Evolutionary conservation across 1,140 invertebrate species (phyloP).

Genomic region (Capitella teleta): DNA sequence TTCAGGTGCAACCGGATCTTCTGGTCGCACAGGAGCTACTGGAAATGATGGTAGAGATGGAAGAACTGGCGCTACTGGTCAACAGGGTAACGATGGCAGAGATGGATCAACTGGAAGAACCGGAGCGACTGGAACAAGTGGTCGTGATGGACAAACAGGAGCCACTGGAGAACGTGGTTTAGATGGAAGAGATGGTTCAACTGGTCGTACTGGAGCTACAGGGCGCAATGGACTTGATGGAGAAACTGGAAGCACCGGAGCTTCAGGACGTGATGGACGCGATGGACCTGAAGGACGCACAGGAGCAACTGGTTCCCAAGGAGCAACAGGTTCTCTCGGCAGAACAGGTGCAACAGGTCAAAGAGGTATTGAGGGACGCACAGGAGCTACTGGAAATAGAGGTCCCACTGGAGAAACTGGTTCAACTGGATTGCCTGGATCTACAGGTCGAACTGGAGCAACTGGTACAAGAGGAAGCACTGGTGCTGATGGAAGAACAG

Average conservation of each 20-base stretch:
- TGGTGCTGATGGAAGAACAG: not conserved
- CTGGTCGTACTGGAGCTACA: not conserved
- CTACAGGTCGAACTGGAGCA: not conserved
- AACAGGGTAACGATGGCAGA: not conserved
- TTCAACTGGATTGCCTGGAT: not conserved
- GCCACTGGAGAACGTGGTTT: not conserved
- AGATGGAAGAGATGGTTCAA: not conserved
- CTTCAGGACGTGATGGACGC: not conserved
- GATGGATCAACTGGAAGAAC: not conserved
- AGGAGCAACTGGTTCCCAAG: not conserved
- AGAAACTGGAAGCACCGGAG: not conserved
- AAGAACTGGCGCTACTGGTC: not conserved
- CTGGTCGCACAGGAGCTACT: not conserved
- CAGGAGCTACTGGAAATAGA: not conserved
- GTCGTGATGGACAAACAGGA: not conserved
- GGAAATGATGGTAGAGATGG: not conserved
- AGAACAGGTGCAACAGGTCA: not conserved
- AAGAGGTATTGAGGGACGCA: not conserved
- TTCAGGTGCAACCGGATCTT: not conserved
- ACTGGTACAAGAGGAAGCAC: not conserved
- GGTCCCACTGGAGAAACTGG: not conserved
- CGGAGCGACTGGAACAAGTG: not conserved
- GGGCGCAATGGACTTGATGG: not conserved
- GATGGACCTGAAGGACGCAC: constrained; percentile 2
- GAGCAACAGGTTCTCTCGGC: not conserved